Conservation (phyloP, 2,113 vertebrate genomes). For the Laticauda laticaudata region DNA sequence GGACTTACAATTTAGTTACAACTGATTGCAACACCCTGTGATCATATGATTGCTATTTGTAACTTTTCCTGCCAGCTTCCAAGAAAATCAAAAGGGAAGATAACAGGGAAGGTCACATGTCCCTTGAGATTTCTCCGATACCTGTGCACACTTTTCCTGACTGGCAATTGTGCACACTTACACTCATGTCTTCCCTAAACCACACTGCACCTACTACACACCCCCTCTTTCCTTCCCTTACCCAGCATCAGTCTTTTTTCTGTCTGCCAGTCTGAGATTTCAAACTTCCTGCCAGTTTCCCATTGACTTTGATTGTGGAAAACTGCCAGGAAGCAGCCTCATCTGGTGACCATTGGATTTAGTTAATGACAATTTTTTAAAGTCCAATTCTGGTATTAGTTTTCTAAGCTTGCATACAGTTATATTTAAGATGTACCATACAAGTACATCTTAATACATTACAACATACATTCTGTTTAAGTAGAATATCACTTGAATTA, state of each 20-base stretch:
- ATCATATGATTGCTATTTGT: not conserved
- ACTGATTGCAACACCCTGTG: not conserved
- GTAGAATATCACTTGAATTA: slow-evolving; percentile 44
- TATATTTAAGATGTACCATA: not conserved
- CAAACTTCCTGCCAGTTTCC: not conserved
- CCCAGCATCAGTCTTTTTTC: not conserved
- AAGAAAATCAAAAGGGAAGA: not conserved
- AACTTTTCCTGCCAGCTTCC: not conserved
- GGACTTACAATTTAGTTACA: not conserved
- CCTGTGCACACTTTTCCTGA: not conserved
- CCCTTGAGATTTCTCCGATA: not conserved
- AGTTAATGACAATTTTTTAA: not conserved
- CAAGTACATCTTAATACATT: not conserved
- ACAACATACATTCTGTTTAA: slow-evolving; percentile 4
- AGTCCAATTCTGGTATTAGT: not conserved
- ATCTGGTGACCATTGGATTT: not conserved
- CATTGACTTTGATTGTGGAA: not conserved
- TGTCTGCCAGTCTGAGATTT: not conserved
- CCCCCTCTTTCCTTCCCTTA: not conserved
- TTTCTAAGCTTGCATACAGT: not conserved
- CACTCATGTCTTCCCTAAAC: not conserved
- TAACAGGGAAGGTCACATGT: not conserved
- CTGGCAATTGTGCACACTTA: not conserved
- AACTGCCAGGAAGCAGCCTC: not conserved
- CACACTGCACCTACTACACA: not conserved